Conservation (phyloP, 2,888 invertebrate genomes). For the Margaritifera margaritifera region DNA sequence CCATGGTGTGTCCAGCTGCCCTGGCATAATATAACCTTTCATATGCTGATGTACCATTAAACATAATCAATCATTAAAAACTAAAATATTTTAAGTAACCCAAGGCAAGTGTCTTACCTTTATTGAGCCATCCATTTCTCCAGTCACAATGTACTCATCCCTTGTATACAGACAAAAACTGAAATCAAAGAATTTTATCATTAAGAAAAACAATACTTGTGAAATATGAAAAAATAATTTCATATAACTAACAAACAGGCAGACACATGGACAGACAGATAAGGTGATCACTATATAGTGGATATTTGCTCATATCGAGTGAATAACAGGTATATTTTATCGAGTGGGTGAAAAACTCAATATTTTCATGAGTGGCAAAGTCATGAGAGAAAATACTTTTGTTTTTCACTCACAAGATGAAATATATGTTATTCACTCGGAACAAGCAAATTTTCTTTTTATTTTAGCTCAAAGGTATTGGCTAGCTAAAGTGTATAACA, state of each 20-base stretch:
- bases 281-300: background rate
- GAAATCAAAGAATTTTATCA: conserved; percentile 11
- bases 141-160: conserved; percentile 59
- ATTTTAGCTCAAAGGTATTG: too few species aligned
- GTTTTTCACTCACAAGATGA: too few species aligned
- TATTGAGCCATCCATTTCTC: conserved; percentile 53
- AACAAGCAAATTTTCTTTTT: too few species aligned
- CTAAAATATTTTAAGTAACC: too few species aligned
- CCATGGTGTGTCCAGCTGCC: too few species aligned
- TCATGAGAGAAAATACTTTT: too few species aligned
- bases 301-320: background rate
- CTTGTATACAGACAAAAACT: conserved; percentile 56
- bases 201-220: background rate
- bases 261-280: background rate
- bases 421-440: too few species aligned
- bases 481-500: too few species aligned
- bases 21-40: background rate
- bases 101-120: conserved; percentile 37
- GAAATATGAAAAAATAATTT: background rate
- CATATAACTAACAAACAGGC: background rate
- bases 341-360: too few species aligned
- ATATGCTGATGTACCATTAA: background rate
- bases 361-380: too few species aligned
- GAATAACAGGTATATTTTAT: background rate
- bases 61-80: background rate